Conservation (phyloP, 2,888 invertebrate genomes). For the Cetonia aurata region DNA sequence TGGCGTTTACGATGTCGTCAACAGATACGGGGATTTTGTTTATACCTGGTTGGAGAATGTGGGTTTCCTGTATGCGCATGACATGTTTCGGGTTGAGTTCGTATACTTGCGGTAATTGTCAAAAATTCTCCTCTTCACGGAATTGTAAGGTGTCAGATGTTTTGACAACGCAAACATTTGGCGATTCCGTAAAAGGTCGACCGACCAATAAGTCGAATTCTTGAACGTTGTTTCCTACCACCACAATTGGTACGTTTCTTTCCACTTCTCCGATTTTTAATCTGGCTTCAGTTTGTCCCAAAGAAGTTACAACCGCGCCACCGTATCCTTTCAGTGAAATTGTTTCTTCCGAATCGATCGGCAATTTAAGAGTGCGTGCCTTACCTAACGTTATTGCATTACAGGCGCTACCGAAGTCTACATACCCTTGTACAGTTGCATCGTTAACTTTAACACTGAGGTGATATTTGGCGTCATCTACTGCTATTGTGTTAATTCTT, state of each 20-base stretch:
- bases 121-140: no score
- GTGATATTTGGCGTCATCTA: conserved; percentile 20
- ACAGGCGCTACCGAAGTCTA: conserved; percentile 25
- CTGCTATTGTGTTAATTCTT: conserved; percentile 2
- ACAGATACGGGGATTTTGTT: no score
- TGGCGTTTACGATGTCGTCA: no score
- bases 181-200: conserved; percentile 28
- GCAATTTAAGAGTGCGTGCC: conserved; percentile 3
- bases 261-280: conserved; percentile 26
- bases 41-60: no score
- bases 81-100: no score
- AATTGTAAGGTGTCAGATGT: no score
- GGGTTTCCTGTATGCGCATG: no score
- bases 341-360: conserved; percentile 13
- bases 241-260: conserved; percentile 21
- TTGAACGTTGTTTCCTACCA: conserved; percentile 16
- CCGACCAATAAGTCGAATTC: conserved; percentile 28
- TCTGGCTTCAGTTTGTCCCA: conserved; percentile 13
- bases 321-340: conserved; percentile 16
- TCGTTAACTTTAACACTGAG: conserved; percentile 8
- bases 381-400: conserved; percentile 24
- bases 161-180: conserved; percentile 2
- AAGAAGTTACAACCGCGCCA: conserved; percentile 12
- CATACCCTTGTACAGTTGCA: conserved; percentile 9
- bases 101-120: no score